Base-by-base conservation (phyloP, 2,797 vertebrate species). In the Scomberomorus guttatus region DNA sequence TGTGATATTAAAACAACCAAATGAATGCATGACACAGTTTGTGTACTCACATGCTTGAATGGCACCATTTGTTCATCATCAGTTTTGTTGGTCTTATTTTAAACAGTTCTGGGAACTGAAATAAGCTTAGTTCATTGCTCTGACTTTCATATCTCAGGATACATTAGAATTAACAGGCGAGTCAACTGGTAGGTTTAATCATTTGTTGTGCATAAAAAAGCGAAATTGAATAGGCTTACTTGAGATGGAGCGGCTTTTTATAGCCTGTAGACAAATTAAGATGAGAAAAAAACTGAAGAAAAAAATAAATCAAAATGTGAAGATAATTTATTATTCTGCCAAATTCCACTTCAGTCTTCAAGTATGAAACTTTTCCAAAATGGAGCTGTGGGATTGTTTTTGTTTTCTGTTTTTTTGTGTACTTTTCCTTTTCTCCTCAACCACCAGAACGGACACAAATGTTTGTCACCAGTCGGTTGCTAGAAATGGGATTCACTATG, bases 401-500 rank as follows among this genome's bases (percentile, higher is more conserved):
- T 90, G 80, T 81, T 85, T 91, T 84, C 73, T 87, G 56, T 82
- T 81, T 86, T 89, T 89, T 71, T 93, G 74, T 92, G 77, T 88
- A 85, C 84, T 85, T 91, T 91, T 89, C 14, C 71, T 92, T 92
- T 93, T 92, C 87, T 91, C 90, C 89, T 92, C 84, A 91, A 91
- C 81, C 88, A 93, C 92, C 92, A 96, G 96, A 96, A 72, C 92
- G 94, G 87, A 94, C 96, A 88, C 95, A 95, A 92, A 94, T 95
- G 91, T 96, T 96, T 92, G 96, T 96, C 90, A 95, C 96, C 89
- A 95, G 95, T 81, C 95, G 95, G 37, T 94, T 96, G 90, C 91
- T 96, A 89, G 96, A 96, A 94, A 96, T 96, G 96, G 96, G 96
- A 88, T 96, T 96, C 93, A 89, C 96, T 90, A 92, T 96, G 91